Evolutionary conservation across 2,888 invertebrate species (phyloP), one percentile per base, ranked within the genome.

Genomic region (Lapara coniferarum): DNA sequence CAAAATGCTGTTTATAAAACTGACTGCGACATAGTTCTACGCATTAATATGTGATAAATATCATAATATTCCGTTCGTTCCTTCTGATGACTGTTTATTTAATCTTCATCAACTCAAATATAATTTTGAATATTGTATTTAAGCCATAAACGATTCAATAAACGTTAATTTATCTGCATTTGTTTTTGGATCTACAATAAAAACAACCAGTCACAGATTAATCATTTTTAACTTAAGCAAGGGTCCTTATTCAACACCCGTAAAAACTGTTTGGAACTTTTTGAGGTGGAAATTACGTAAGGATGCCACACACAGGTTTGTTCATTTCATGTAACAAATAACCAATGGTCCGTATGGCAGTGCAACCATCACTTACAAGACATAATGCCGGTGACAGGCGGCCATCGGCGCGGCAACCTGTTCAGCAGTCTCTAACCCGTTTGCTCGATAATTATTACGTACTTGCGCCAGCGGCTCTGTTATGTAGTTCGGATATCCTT

Each of bases 311-410:
- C 44, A 58, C 3, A 19, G 19, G 12, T 46, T 46, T 19, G 49
- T 2, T 49, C 49, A 56, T 63, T 46, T 16, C 19, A 59, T 46
- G 59, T 59, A 59, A 59, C 46, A 59, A 63, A 63, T 46, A 12
- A 63, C 63, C 46, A 59, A 12, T 46, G 16, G 16, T 10, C 46
- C 13, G 12, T 63, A 69, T 68, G 74, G 71, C 73, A 73, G 73
- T 75, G 78, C 75, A 71, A 68, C 66, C 72, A 73, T 77, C 72
- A 72, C 73, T 73, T 69, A 70, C 71, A 73, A 63, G 74, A 75
- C 55, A 56, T 63, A 49, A 63, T 16, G 46, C 14, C 19, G 49
- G 46, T 59, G 49, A 63, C 63, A 49, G 46, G 49, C 63, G 19
- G 19, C 63, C 63, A 13, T 55, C 55, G 46, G 19, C 46, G 44